Evolutionary conservation across 2,888 invertebrate species (phyloP).

Genomic region (Mycalesis mineus): DNA sequence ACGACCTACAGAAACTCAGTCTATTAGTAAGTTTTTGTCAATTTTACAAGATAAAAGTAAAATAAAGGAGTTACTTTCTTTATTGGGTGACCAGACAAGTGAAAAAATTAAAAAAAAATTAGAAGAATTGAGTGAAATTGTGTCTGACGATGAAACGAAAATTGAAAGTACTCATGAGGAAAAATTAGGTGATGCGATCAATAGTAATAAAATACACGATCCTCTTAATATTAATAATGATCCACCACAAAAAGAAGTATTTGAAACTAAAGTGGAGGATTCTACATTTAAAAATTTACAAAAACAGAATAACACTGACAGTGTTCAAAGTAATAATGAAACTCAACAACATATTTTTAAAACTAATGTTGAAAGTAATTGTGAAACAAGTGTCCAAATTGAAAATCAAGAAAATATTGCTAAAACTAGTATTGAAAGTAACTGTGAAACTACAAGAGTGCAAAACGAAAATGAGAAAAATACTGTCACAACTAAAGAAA

Average conservation of each 20-base stretch:
- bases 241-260: neutral
- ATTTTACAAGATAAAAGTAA: conserved; percentile 69
- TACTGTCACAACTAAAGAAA: neutral
- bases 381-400: neutral
- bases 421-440: neutral
- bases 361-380: neutral
- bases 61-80: conserved; percentile 66
- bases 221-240: neutral
- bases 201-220: neutral
- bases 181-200: conserved; percentile 19
- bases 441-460: neutral
- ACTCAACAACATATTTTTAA: conserved; percentile 1
- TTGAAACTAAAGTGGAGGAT: neutral
- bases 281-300: neutral
- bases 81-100: conserved; percentile 57
- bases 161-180: conserved; percentile 23
- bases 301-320: conserved; percentile 2
- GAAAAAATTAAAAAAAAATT: conserved; percentile 78
- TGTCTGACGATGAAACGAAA: conserved; percentile 63
- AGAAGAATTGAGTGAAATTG: conserved; percentile 76
- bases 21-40: conserved; percentile 55
- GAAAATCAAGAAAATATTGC: neutral
- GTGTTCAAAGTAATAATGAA: neutral
- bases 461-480: neutral
- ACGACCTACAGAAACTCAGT: conserved; percentile 37